Percentiles rank a stretch among this genome's conserved stretches.
phyloP scores from a whole-genome alignment of 1,140 invertebrate species.

The Pseudomyrmex cubaensis region DNA sequence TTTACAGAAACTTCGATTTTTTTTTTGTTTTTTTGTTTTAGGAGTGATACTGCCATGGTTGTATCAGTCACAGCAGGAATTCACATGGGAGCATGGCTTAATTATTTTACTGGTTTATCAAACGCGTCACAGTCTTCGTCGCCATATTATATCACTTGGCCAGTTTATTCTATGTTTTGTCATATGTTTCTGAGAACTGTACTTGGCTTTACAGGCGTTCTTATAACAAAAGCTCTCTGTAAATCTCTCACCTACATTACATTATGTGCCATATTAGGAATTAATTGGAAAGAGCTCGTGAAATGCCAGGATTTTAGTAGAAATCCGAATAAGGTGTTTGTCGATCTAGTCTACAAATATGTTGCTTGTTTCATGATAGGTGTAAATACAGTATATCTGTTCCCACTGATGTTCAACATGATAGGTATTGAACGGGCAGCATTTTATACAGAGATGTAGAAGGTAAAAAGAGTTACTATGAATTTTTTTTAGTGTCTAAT shows the following conservation, averaged over 20 bases:
- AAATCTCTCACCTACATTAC: conserved; percentile 90
- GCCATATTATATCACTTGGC: conserved; percentile 92
- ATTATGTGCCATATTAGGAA: conserved; percentile 89
- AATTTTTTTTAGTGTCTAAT: no score
- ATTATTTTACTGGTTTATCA: conserved; percentile 91
- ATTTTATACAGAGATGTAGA: conserved; percentile 93
- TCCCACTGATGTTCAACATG: conserved; percentile 91
- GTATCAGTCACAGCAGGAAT: conserved; percentile 93
- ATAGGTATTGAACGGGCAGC: conserved; percentile 92
- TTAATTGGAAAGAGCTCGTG: conserved; percentile 88
- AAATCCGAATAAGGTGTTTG: conserved; percentile 89
- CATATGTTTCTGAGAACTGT: conserved; percentile 88
- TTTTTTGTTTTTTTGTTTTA: conserved; percentile 80
- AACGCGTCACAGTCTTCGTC: conserved; percentile 84
- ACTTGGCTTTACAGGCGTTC: conserved; percentile 90
- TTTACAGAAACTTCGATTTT: conserved; percentile 14
- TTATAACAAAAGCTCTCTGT: conserved; percentile 88
- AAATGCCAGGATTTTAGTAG: conserved; percentile 87
- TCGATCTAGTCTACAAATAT: conserved; percentile 94
- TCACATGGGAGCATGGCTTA: conserved; percentile 92
- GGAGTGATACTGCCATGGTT: conserved; percentile 95
- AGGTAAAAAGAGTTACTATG: no score
- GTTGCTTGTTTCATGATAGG: conserved; percentile 91
- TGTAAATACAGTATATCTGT: conserved; percentile 90
- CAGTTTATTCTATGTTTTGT: conserved; percentile 89